Base-by-base conservation (phyloP, 2,113 vertebrate species). In the Rallus limicola region DNA sequence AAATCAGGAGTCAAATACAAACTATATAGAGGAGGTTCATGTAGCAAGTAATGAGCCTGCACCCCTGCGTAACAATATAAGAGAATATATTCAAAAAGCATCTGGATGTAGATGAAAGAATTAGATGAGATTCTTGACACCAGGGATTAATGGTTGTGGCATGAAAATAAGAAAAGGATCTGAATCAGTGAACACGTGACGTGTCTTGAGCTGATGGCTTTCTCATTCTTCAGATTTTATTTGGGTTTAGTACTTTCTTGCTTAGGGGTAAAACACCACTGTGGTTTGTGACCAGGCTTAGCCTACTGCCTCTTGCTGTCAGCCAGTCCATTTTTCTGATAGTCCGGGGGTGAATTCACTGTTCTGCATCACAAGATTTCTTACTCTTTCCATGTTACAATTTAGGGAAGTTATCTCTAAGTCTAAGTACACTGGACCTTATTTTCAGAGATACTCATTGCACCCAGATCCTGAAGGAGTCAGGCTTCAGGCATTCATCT, bases 51-150 rank as follows among this genome's bases (percentile, higher is more conserved):
- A 91, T 83, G 94, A 95, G 80, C 53, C 63, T 58, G 40, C 59
- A 24, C 85, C 71, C 16, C 82, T 36, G 59, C 26, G 62, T 78
- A 90, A 81, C 79, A 65, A 25, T 5, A 60, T 34, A 23, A 48
- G 62, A 55, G 26, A 58, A 82, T 48, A 68, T 88, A 95, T 86
- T 83, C 79, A 72, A 60, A 92, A 55, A 91, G 62, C 58, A 33
- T 10, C 36, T 40, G 58, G 28, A 50, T 36, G 59, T 48, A 58
- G 75, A 89, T 70, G 34, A 84, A 94, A 93, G 88, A 92, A 94
- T 91, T 80, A 88, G 88, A 97, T 94, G 96, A 93, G 94, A 80
- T 93, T 96, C 95, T 93, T 96, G 82, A 94, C 97, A 95, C 74
- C 48, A 62, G 90, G 88, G 96, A 86, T 95, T 79, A 88, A 93